phyloP scores from a whole-genome alignment of 1,140 invertebrate species.

The Ectropis grisescens region DNA sequence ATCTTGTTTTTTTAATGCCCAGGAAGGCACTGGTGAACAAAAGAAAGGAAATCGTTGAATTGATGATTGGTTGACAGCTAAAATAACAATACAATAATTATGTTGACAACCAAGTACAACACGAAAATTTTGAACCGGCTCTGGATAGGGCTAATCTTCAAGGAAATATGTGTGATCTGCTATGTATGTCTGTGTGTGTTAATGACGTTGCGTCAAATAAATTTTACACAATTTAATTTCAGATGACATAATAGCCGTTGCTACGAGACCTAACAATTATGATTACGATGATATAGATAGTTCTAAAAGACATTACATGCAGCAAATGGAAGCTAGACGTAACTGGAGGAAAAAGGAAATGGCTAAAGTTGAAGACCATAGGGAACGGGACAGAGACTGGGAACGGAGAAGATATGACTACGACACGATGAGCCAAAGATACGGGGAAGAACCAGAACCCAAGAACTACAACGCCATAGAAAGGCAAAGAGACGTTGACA shows the following conservation, averaged over 20 bases:
- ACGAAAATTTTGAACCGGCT: too few relatives aligned
- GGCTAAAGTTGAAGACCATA: slow-evolving; percentile 31
- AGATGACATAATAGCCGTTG: slow-evolving; percentile 44
- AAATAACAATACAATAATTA: too few relatives aligned
- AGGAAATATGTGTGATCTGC: too few relatives aligned
- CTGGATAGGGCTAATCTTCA: too few relatives aligned
- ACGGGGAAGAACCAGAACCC: slow-evolving; percentile 26
- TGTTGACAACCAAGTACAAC: too few relatives aligned
- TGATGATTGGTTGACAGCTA: too few relatives aligned
- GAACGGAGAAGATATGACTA: slow-evolving; percentile 32
- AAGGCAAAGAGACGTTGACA: slow-evolving; percentile 27
- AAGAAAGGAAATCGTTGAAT: too few relatives aligned
- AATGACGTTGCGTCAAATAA: too few relatives aligned
- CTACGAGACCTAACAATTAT: slow-evolving; percentile 27
- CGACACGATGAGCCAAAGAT: slow-evolving; percentile 20
- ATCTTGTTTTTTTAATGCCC: too few relatives aligned
- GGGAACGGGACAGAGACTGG: slow-evolving; percentile 41
- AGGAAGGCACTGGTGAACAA: too few relatives aligned
- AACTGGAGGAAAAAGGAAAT: slow-evolving; percentile 51
- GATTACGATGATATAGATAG: slow-evolving; percentile 45
- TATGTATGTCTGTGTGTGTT: too few relatives aligned
- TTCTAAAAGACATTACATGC: slow-evolving; percentile 35
- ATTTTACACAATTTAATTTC: slow-evolving; percentile 24
- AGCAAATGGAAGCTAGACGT: slow-evolving; percentile 36
- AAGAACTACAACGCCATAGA: slow-evolving; percentile 21